Evolutionary conservation across 2,113 vertebrate genomes (phyloP), one percentile per base, ranked within the genome.

Genomic region (Catagonus wagneri): DNA sequence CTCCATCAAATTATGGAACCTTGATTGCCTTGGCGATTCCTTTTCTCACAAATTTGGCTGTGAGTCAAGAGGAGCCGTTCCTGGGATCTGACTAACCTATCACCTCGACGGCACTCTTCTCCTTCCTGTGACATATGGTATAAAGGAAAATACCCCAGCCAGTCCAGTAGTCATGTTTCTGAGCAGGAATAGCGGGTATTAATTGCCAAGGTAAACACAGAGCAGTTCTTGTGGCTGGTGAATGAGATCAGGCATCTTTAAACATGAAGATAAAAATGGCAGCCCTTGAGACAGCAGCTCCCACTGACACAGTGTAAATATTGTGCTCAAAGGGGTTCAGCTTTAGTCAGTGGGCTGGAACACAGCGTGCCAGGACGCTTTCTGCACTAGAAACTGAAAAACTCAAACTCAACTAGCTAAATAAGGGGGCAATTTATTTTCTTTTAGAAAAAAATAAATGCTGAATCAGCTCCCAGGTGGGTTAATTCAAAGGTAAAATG

Each of bases 101-200:
- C 19, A 32, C 32, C 13, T 27, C 23, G 2, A 0, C 0, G 23
- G 52, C 69, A 83, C 22, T 15, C 36, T 83, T 83, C 60, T 32
- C 61, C 58, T 79, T 79, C 32, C 60, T 23, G 36, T 84, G 60
- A 66, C 69, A 61, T 32, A 13, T 72, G 39, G 61, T 29, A 29
- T 25, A 72, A 58, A 12, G 9, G 20, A 58, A 61, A 52, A 34
- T 50, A 76, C 56, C 19, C 56, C 56, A 44, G 14, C 7, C 44
- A 2, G 10, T 20, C 8, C 13, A 56, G 39, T 8, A 61, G 66
- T 80, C 60, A 52, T 81, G 68, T 72, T 91, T 89, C 87, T 78
- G 88, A 93, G 52, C 32, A 61, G 74, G 80, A 78, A 65, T 27
- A 93, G 86, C 68, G 94, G 68, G 66, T 74, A 61, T 84, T 88